A percentile compares a stretch with the other conserved stretches of the same genome.
Conservation (phyloP, 2,888 invertebrate species). For the Exephanes ischioxanthus region DNA sequence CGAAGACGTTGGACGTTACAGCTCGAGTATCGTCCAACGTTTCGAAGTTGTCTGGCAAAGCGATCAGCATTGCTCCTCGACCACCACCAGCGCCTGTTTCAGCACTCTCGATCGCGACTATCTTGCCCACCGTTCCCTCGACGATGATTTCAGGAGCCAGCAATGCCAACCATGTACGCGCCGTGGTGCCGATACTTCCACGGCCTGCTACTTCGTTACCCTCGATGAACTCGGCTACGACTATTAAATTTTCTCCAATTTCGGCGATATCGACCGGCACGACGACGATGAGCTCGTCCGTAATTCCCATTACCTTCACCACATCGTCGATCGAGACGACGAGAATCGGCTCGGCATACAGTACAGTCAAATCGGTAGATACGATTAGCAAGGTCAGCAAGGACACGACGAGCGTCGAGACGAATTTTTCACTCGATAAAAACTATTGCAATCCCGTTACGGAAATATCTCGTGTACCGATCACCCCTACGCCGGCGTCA, state of each 20-base stretch:
- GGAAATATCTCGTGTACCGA: not conserved
- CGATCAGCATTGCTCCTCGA: slow-evolving; percentile 9
- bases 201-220: not conserved
- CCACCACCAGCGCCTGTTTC: not conserved
- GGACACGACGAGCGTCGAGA: not conserved
- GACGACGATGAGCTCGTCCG: not conserved
- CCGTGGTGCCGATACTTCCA: not conserved
- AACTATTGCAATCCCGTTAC: not conserved
- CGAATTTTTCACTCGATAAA: not conserved
- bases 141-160: not conserved
- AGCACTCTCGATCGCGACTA: slow-evolving; percentile 37
- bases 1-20: not conserved
- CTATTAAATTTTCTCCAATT: not conserved
- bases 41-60: not conserved
- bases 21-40: not conserved
- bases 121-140: not conserved
- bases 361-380: not conserved
- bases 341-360: not conserved
- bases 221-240: not conserved
- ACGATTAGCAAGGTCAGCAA: not conserved
- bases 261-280: not conserved
- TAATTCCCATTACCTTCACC: slow-evolving; percentile 12
- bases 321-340: not conserved
- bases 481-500: not conserved
- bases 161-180: not conserved